A percentile compares a stretch with the other conserved stretches of the same genome.
phyloP scores from a whole-genome alignment of 2,113 vertebrate species.

The Megaceryle maxima region DNA sequence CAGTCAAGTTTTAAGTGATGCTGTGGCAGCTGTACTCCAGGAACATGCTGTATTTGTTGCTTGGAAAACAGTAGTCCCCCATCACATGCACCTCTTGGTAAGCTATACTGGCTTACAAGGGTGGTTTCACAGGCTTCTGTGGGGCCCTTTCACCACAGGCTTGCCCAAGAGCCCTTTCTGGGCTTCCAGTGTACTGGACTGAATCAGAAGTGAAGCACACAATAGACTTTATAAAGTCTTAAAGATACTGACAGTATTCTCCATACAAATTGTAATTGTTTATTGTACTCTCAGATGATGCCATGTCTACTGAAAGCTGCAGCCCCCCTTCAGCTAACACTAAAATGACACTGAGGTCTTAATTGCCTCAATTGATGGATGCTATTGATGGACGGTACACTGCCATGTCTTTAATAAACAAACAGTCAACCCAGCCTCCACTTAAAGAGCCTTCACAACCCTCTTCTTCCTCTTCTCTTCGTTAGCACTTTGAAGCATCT shows the following conservation, averaged over 20 bases:
- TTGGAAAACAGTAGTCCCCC: conserved; percentile 5
- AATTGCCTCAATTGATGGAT: neutral
- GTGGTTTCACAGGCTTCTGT: neutral
- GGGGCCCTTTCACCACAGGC: neutral
- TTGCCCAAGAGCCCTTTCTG: neutral
- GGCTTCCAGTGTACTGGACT: neutral
- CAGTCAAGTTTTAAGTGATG: fast-evolving
- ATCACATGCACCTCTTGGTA: neutral
- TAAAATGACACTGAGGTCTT: neutral
- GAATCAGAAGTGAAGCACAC: neutral
- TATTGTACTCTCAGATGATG: neutral
- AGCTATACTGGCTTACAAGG: neutral
- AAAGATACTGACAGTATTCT: neutral
- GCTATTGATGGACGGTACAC: neutral
- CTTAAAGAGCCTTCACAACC: neutral
- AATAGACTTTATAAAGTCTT: neutral
- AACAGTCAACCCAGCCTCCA: neutral
- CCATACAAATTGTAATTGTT: neutral
- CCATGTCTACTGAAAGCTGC: neutral
- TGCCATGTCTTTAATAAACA: neutral
- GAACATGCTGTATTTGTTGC: neutral
- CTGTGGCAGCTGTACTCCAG: neutral
- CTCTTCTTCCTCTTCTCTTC: neutral
- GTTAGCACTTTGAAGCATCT: conserved; percentile 53
- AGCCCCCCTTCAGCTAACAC: neutral